Evolutionary conservation across 2,888 invertebrate species (phyloP).

Genomic region (Fissipunctia ypsillon): DNA sequence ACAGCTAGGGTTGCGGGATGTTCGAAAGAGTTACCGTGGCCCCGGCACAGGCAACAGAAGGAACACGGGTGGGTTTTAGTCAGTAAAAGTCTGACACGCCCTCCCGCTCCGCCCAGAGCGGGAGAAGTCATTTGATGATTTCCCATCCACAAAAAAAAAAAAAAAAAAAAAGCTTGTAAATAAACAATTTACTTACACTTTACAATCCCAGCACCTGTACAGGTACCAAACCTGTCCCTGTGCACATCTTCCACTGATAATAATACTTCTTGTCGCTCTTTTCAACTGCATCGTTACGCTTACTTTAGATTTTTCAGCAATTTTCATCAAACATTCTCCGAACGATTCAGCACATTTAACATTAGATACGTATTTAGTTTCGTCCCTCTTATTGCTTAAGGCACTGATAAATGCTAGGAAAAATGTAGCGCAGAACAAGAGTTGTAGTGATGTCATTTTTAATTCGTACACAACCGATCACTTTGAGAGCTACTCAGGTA

Average conservation of each 20-base stretch:
- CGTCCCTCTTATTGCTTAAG: neutral
- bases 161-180: neutral
- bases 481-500: neutral
- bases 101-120: too few relatives aligned
- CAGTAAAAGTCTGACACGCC: too few relatives aligned
- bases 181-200: slow-evolving; percentile 31
- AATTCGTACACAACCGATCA: slow-evolving; percentile 5
- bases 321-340: slow-evolving; percentile 26
- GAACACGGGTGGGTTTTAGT: too few relatives aligned
- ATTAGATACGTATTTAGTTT: neutral
- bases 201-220: slow-evolving; percentile 32
- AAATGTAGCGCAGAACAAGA: neutral
- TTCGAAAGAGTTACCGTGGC: too few relatives aligned
- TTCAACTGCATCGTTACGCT: neutral
- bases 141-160: too few relatives aligned
- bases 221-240: slow-evolving; percentile 22
- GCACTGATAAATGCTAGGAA: slow-evolving; percentile 17
- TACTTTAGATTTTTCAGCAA: neutral
- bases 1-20: too few relatives aligned
- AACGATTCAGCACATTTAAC: slow-evolving; percentile 18
- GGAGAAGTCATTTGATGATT: too few relatives aligned
- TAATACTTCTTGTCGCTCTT: slow-evolving; percentile 32
- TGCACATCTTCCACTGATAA: slow-evolving; percentile 35
- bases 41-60: too few relatives aligned
- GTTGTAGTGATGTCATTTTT: slow-evolving; percentile 27